These are phyloP conservation scores for Zophobas atratus DNA, from an alignment of 1,140 invertebrate genomes.

Conservation along the genomic window DNA sequence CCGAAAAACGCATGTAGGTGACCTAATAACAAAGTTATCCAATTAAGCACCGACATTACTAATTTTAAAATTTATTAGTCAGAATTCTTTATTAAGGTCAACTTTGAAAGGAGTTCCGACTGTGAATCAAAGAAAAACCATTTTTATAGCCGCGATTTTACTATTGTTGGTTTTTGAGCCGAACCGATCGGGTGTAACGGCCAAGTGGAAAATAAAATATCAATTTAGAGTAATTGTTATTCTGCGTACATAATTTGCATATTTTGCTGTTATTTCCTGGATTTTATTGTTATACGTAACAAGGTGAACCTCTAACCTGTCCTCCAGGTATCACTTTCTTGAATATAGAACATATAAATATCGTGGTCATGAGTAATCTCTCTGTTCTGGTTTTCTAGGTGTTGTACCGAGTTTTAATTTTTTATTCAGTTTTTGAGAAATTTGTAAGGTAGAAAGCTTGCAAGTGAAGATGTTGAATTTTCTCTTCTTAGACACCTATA, in stretches of 20 bases:
- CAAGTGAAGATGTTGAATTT: no score
- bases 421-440: no score
- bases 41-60: slow-evolving; percentile 22
- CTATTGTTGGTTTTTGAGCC: no score
- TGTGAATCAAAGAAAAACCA: background rate
- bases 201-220: no score
- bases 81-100: slow-evolving; percentile 26
- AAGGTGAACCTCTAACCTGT: slow-evolving; percentile 12
- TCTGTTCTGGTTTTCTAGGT: no score
- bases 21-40: slow-evolving; percentile 12
- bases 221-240: background rate
- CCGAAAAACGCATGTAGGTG: slow-evolving; percentile 22
- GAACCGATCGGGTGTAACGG: no score
- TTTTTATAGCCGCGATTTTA: slow-evolving; percentile 4
- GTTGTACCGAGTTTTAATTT: no score
- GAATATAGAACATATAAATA: slow-evolving; percentile 1
- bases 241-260: background rate
- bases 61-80: slow-evolving; percentile 9
- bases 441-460: no score
- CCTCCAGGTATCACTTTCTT: slow-evolving; percentile 22
- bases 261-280: slow-evolving; percentile 6
- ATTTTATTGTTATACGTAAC: background rate
- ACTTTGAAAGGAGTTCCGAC: slow-evolving; percentile 11
- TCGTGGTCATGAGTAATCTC: no score
- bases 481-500: no score